Conservation (phyloP, 2,113 vertebrate species). For the Phoenicopterus ruber region DNA sequence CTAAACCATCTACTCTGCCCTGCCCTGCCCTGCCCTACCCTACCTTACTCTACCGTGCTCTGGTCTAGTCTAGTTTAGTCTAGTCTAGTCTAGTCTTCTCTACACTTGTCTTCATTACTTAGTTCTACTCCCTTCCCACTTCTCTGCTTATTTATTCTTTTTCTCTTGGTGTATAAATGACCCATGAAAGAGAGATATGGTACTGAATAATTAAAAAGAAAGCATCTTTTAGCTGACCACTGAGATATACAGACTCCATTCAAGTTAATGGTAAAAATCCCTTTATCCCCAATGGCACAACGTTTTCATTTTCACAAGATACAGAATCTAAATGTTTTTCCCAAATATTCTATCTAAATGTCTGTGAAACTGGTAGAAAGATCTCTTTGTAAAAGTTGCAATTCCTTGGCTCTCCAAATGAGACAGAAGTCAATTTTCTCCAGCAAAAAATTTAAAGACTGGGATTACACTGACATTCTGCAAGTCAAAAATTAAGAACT, state of each 20-base stretch:
- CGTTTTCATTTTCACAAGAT: background rate
- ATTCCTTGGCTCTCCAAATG: background rate
- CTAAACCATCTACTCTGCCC: background rate
- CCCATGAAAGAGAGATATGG: rapidly evolving
- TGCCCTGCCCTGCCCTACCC: background rate
- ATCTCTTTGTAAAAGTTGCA: background rate
- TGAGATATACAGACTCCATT: background rate
- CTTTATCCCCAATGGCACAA: background rate
- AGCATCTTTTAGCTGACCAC: background rate
- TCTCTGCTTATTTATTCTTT: background rate
- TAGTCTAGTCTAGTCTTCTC: background rate
- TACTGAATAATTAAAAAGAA: background rate
- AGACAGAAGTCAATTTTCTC: background rate
- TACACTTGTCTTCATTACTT: background rate
- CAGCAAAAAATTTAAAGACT: background rate
- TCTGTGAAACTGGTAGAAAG: background rate
- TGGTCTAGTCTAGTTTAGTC: background rate
- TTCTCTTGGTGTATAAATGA: background rate
- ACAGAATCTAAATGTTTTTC: background rate
- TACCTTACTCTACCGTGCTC: background rate
- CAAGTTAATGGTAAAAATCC: background rate
- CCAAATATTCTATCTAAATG: background rate
- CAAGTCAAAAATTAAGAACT: background rate
- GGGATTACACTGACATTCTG: background rate
- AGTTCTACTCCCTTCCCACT: background rate